Evolutionary conservation across 2,113 vertebrate genomes (phyloP).

Genomic region (Chloebia gouldiae): DNA sequence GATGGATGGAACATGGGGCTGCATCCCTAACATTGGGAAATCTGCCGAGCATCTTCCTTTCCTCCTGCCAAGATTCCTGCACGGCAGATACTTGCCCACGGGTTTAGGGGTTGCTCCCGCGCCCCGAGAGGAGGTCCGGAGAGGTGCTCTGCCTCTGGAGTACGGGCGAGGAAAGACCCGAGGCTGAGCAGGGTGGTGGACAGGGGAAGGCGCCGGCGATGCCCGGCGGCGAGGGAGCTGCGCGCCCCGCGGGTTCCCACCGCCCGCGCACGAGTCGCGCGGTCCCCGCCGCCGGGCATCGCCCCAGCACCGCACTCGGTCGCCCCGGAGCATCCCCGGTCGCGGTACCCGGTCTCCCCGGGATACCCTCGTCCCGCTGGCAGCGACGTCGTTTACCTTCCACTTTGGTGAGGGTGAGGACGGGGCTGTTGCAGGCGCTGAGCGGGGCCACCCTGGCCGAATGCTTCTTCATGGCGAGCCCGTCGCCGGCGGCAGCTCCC

Average conservation of each 20-base stretch:
- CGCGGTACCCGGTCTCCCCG: background rate
- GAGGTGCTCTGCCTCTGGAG: background rate
- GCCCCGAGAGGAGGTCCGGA: background rate
- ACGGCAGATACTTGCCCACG: background rate
- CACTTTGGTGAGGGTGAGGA: slow-evolving; percentile 96
- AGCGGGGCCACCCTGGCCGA: slow-evolving; percentile 94
- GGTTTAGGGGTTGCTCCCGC: background rate
- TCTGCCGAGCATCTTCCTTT: background rate
- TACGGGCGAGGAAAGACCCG: background rate
- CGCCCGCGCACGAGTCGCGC: background rate
- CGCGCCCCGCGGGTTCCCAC: background rate
- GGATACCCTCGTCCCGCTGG: background rate
- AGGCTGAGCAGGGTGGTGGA: background rate
- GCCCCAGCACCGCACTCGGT: background rate
- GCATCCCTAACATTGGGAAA: background rate
- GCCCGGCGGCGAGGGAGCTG: background rate
- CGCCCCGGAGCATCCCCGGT: background rate
- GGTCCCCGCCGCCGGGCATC: background rate
- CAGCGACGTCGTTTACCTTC: slow-evolving; percentile 80
- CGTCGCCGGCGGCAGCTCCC: slow-evolving; percentile 69
- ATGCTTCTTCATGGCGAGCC: slow-evolving; percentile 93
- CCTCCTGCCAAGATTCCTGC: background rate
- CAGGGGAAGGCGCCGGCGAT: background rate
- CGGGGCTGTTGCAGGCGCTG: slow-evolving; percentile 95
- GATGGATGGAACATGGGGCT: fast-evolving